Evolutionary conservation across 2,888 invertebrate genomes (phyloP), one percentile per base, ranked within the genome.

Genomic region (Trichacis sp.): DNA sequence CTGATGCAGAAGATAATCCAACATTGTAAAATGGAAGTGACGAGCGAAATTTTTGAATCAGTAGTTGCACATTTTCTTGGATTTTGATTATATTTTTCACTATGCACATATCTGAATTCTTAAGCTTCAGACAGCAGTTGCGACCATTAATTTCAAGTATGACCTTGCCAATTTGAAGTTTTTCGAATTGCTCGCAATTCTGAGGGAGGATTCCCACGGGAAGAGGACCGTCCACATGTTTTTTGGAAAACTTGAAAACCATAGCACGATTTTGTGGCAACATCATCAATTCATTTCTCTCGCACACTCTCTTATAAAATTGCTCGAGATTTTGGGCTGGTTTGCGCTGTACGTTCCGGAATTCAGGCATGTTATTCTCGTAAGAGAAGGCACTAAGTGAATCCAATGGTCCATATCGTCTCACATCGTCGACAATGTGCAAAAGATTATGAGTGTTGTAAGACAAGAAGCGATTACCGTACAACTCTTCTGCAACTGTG

Each of bases 401-500:
- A 12, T 51, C 51, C 17, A 51, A 17, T n/a, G 36, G 20, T 14
- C 51, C 51, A 15, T 30, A 38, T 20, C 17, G 5, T 15, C 40
- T 14, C 12, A 51, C 45, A 30, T 58, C 58, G 3, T 45, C 51
- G 3, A 43, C 33, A 9, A 58, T 20, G 15, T 58, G 58, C 12
- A 18, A 15, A n/a, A 58, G 33, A 46, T 29, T 18, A 42, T 58
- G 58, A 18, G 49, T 17, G 19, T 58, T 58, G 42, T 50, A 58
- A 1, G 58, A 58, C 9, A 42, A 24, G 17, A 56, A 56, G 6
- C 15, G 20, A 30, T 50, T 15, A n/a, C 33, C 20, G 38, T 43
- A 58, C 2, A 56, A 20, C 40, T 38, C 12, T 33, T 14, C 15
- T 29, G 45, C 45, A 36, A 12, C 24, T 40, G 11, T 30, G 20